Base-by-base conservation (phyloP, 2,113 vertebrate species). In the Salvator merianae region DNA sequence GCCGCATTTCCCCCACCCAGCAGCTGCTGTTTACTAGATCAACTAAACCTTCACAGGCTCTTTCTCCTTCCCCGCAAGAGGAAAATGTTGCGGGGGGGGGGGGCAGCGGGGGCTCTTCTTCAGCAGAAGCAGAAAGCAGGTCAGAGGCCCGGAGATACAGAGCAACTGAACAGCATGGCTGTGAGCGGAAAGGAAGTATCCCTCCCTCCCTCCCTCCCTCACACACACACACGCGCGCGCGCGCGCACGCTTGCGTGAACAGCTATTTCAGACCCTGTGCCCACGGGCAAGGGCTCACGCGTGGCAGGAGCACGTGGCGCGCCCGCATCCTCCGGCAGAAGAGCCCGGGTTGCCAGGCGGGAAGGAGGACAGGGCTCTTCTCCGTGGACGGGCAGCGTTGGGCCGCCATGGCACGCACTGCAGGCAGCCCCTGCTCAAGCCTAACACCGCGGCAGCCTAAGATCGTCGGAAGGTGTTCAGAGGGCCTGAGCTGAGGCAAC, bases 121-220 rank as follows among this genome's bases (percentile, higher is more conserved):
- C 28, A 3, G 2, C 32, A 43, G 50, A 18, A 24, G n/a, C 50
- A 55, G 74, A 34, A 77, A 77, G 28, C 32, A 36, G 53, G 1
- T 34, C 32, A 0, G 69, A 1, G 0, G 24, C 53, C 62, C 2
- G 6, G 0, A 14, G 24, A 50, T 12, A 40, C 6, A 9, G 4
- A 14, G 2, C 34, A 68, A 73, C 1, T 13, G 79, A 59, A 6
- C 70, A 20, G 32, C 43, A 55, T 22, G 77, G 80, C 40, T 14
- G 38, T 30, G 69, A 63, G 28, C 18, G 30, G n/a, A 0, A 0
- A 38, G 65, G 30, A 69, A 40, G 59, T 22, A 9, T 9, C 5
- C 14, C 28, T 4, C 36, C 24, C 38, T 20, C 38, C 3, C 24
- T 40, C 38, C 24, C 24, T 72, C 38, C 50, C 24, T 50, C 73